Percentiles rank a stretch among this genome's conserved stretches.
Conservation (phyloP, 2,888 invertebrate genomes). For the Aleiodes alternator region DNA sequence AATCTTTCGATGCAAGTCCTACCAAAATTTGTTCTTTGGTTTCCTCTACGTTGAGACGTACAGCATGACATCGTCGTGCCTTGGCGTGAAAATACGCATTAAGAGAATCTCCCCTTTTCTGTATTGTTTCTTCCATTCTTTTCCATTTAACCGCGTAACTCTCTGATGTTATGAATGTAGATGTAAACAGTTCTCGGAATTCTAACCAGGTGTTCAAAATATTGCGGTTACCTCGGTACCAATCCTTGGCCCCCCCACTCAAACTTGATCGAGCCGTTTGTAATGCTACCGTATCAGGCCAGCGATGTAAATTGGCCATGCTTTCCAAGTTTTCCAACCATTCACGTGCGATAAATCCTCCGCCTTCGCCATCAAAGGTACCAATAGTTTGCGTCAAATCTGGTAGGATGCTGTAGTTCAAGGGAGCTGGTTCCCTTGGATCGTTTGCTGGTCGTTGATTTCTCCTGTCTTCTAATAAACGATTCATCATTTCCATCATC, state of each 20-base stretch:
- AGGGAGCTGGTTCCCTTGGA: no score
- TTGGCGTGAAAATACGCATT: slow-evolving; percentile 27
- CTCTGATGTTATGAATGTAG: slow-evolving; percentile 22
- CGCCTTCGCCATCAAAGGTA: slow-evolving; percentile 17
- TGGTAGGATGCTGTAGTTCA: slow-evolving; percentile 6
- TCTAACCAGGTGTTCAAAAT: neutral
- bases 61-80: slow-evolving; percentile 19
- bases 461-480: no score
- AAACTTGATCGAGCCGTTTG: slow-evolving; percentile 43
- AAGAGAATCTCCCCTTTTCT: neutral
- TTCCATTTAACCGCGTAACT: slow-evolving; percentile 15
- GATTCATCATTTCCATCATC: no score
- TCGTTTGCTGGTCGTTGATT: no score
- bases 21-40: slow-evolving; percentile 41
- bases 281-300: slow-evolving; percentile 35
- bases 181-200: slow-evolving; percentile 22
- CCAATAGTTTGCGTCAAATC: slow-evolving; percentile 40
- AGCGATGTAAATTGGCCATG: slow-evolving; percentile 34
- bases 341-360: slow-evolving; percentile 5
- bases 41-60: neutral
- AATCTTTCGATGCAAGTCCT: slow-evolving; percentile 25
- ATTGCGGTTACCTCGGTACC: slow-evolving; percentile 1
- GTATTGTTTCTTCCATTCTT: slow-evolving; percentile 6
- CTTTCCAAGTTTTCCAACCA: slow-evolving; percentile 37
- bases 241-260: slow-evolving; percentile 29